Evolutionary conservation across 2,888 invertebrate species (phyloP), one percentile per base, ranked within the genome.

Genomic region (Zelleria hepariella): DNA sequence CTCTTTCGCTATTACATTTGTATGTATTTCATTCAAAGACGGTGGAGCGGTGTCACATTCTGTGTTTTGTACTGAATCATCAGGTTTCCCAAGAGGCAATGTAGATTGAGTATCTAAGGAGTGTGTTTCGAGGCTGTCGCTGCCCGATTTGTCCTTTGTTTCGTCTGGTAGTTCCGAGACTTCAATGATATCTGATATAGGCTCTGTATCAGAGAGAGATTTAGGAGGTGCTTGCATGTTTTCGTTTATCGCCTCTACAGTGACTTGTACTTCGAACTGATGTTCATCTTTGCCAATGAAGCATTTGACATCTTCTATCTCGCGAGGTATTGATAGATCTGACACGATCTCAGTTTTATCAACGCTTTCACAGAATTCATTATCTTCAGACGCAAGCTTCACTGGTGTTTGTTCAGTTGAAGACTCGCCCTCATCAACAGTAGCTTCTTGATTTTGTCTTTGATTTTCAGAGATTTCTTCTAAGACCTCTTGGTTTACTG

Each of bases 31-130:
- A n/a, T 42, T 8, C 24, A 26, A 54, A 54, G 54, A 18, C 15
- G 25, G 15, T 26, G 24, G 2, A 54, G n/a, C 4, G 8, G n/a
- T 23, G 47, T 47, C 48, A 1, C 3, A 26, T 24, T 47, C 42
- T 15, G 10, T 47, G 8, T 27, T 59, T 59, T 59, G 59, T 59
- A 59, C 59, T 54, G 21, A 10, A 47, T 42, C 58, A 58, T 52
- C 52, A 54, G 52, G 27, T n/a, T 25, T 54, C 48, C 23, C 59
- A 24, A 59, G 10, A 10, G 59, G 59, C 21, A 59, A 54, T 24
- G 59, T 59, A 3, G 59, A 59, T 10, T 27, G 27, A 25, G 59
- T 59, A 18, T 59, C 59, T 15, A 59, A 23, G 5, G 59, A 59
- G 20, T 55, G 20, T 21, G 52, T 53, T n/a, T 47, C 55, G 7